Evolutionary conservation across 1,140 invertebrate genomes (phyloP).

Genomic region (Campoletis sonorensis): DNA sequence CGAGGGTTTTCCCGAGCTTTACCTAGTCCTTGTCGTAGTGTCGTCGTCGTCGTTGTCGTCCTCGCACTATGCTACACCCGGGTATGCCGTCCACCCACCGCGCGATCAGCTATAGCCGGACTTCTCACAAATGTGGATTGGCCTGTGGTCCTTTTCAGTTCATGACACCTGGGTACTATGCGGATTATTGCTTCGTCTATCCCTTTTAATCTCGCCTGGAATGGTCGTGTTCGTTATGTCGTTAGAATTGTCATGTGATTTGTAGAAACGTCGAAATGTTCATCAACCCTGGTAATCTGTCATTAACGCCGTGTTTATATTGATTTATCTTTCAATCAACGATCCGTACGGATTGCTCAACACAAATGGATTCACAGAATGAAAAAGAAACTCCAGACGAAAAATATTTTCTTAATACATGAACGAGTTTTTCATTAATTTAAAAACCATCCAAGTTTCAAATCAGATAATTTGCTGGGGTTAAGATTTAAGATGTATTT

Average conservation of each 20-base stretch:
- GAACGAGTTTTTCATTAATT: not conserved
- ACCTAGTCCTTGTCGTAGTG: not conserved
- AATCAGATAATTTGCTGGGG: not conserved
- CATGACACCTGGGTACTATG: not conserved
- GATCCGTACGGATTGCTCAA: too few species aligned
- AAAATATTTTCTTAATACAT: not conserved
- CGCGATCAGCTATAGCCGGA: not conserved
- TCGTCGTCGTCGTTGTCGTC: not conserved
- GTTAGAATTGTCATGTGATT: not conserved
- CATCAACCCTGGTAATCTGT: too few species aligned
- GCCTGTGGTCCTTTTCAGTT: not conserved
- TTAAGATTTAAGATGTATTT: too few species aligned
- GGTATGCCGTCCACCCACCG: not conserved
- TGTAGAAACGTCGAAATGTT: too few species aligned
- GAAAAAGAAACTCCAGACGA: too few species aligned
- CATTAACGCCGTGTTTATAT: too few species aligned
- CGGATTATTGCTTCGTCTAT: not conserved
- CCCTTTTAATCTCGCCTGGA: not conserved
- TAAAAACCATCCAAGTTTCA: not conserved
- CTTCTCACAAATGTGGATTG: not conserved
- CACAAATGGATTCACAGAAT: too few species aligned
- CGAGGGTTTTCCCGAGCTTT: constrained; percentile 15
- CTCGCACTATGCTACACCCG: not conserved
- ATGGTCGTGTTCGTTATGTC: not conserved
- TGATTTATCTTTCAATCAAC: too few species aligned